These are phyloP conservation scores for Drosophila cardini DNA, from an alignment of 1,140 invertebrate species.

Conservation along the genomic window DNA sequence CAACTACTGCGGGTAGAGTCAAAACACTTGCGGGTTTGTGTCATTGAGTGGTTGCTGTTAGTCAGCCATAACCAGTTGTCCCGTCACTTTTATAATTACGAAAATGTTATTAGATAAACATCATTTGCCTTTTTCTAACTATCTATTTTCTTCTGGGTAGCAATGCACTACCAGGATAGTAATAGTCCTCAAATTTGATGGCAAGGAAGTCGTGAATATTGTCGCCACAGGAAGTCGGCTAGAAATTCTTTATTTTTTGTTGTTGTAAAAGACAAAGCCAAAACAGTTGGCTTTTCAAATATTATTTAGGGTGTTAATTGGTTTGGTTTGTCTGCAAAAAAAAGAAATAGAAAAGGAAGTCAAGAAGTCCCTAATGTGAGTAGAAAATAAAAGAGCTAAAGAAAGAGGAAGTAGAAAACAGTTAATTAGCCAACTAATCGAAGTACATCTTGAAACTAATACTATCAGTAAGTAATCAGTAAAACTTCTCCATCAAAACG, in stretches of 20 bases:
- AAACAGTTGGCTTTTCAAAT: slow-evolving; percentile 31
- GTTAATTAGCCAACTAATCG: slow-evolving; percentile 20
- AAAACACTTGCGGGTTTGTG: slow-evolving; percentile 32
- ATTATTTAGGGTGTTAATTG: slow-evolving; percentile 72
- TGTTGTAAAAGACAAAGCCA: slow-evolving; percentile 21
- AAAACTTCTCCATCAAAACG: too few species aligned
- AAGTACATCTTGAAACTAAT: not conserved
- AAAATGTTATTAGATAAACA: slow-evolving; percentile 74
- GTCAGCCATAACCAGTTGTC: slow-evolving; percentile 66
- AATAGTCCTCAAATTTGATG: slow-evolving; percentile 16
- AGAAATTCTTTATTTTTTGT: slow-evolving; percentile 14
- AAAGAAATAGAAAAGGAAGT: slow-evolving; percentile 35
- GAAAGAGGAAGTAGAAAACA: slow-evolving; percentile 14
- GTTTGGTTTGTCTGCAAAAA: slow-evolving; percentile 35
- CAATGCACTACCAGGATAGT: slow-evolving; percentile 63
- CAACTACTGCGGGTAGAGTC: slow-evolving; percentile 48
- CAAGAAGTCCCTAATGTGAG: slow-evolving; percentile 38
- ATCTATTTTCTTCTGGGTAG: not conserved
- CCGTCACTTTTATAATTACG: slow-evolving; percentile 70
- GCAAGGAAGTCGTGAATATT: slow-evolving; percentile 61
- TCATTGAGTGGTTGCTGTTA: slow-evolving; percentile 3
- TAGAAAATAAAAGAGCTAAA: slow-evolving; percentile 20
- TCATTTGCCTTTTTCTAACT: slow-evolving; percentile 39
- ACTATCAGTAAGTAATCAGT: too few species aligned
- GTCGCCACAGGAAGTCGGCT: slow-evolving; percentile 71